Percentiles rank a stretch among this genome's conserved stretches.
Conservation (phyloP, 2,113 vertebrate species). For the Conger conger region DNA sequence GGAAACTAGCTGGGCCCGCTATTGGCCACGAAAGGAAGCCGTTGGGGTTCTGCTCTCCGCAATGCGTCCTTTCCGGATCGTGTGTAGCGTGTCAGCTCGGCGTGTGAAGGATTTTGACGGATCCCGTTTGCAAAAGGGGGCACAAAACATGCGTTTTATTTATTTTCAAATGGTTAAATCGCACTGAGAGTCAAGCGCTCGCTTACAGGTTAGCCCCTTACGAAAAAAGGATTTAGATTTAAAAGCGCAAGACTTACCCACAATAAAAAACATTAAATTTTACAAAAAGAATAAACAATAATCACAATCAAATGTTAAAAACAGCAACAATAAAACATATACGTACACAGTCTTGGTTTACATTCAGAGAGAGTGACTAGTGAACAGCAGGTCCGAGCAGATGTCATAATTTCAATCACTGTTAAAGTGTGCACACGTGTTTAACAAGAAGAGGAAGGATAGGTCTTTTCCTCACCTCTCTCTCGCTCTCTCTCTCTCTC, state of each 20-base stretch:
- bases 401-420: no score
- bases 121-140: not conserved
- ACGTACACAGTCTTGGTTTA: no score
- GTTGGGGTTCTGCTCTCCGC: conserved; percentile 2
- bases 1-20: conserved; percentile 51
- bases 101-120: not conserved
- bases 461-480: not conserved
- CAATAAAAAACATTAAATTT: no score
- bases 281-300: no score
- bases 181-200: not conserved
- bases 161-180: no score
- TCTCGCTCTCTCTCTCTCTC: not conserved
- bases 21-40: conserved; percentile 4
- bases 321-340: not conserved
- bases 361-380: no score
- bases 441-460: no score
- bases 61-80: not conserved
- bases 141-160: not conserved
- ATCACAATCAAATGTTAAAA: not conserved
- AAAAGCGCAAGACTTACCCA: no score
- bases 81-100: not conserved
- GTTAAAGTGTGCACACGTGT: no score
- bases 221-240: no score
- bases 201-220: not conserved
- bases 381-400: no score